phyloP scores from a whole-genome alignment of 2,797 vertebrate genomes.

The Gouania willdenowi region DNA sequence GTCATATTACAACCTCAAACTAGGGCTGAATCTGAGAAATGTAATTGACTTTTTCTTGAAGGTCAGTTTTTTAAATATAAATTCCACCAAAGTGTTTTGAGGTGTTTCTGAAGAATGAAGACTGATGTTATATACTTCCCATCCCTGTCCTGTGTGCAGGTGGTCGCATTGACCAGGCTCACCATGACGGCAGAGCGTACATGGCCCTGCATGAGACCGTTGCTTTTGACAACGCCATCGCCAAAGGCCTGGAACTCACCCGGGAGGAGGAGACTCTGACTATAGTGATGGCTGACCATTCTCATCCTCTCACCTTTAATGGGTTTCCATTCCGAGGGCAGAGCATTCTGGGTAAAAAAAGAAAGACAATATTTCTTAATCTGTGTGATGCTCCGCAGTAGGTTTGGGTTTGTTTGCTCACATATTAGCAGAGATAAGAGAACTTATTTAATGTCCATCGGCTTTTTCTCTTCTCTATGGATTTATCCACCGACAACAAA shows the following conservation, averaged over 20 bases:
- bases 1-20: too few relatives aligned
- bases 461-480: conserved; percentile 11
- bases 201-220: conserved; percentile 76
- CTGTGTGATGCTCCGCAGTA: too few relatives aligned
- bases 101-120: too few relatives aligned
- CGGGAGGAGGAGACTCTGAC: conserved; percentile 73
- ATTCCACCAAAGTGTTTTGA: too few relatives aligned
- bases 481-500: conserved; percentile 18
- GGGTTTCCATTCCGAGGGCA: conserved; percentile 75
- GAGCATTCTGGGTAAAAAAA: conserved; percentile 75
- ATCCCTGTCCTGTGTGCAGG: too few relatives aligned
- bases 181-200: conserved; percentile 63
- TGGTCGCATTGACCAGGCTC: conserved; percentile 79
- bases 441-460: neutral
- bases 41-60: too few relatives aligned
- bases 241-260: conserved; percentile 70
- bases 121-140: too few relatives aligned
- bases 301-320: conserved; percentile 70
- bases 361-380: too few relatives aligned
- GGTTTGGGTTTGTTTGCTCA: too few relatives aligned
- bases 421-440: neutral
- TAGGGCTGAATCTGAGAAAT: too few relatives aligned
- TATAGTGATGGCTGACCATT: conserved; percentile 77
- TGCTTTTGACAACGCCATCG: conserved; percentile 67
- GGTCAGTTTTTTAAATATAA: too few relatives aligned